Conservation (phyloP, 2,888 invertebrate species). For the Gisinianus flammeolus region DNA sequence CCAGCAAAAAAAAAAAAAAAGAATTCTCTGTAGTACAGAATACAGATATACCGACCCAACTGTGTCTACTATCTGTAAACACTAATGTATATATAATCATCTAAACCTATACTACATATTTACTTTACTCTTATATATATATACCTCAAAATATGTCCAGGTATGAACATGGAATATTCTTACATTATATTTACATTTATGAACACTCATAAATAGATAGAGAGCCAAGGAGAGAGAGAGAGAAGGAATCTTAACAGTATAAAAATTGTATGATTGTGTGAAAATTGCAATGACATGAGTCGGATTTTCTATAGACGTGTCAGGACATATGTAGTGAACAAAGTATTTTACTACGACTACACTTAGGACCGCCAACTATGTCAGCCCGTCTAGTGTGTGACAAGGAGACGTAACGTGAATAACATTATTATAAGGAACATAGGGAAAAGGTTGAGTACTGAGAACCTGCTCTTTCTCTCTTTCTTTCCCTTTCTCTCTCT, state of each 20-base stretch:
- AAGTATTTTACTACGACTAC: not conserved
- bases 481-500: not conserved
- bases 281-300: not conserved
- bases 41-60: too few species aligned
- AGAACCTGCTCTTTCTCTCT: not conserved
- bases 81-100: not conserved
- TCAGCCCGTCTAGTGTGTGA: conserved; percentile 15
- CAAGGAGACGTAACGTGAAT: conserved; percentile 17
- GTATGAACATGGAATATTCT: too few species aligned
- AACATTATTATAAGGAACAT: too few species aligned
- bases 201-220: not conserved
- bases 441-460: not conserved
- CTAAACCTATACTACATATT: not conserved
- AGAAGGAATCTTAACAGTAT: not conserved
- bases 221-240: conserved; percentile 6
- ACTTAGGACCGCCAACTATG: conserved; percentile 4
- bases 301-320: not conserved
- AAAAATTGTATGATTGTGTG: not conserved
- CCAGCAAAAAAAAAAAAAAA: not conserved
- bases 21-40: not conserved
- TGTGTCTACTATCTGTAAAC: too few species aligned
- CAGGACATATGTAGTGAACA: not conserved
- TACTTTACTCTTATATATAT: not conserved
- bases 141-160: not conserved
- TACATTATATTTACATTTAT: too few species aligned